Percentiles rank a stretch among this genome's conserved stretches.
These are phyloP conservation scores for Philereme transversata DNA, from an alignment of 2,888 invertebrate genomes.

Conservation along the genomic window DNA sequence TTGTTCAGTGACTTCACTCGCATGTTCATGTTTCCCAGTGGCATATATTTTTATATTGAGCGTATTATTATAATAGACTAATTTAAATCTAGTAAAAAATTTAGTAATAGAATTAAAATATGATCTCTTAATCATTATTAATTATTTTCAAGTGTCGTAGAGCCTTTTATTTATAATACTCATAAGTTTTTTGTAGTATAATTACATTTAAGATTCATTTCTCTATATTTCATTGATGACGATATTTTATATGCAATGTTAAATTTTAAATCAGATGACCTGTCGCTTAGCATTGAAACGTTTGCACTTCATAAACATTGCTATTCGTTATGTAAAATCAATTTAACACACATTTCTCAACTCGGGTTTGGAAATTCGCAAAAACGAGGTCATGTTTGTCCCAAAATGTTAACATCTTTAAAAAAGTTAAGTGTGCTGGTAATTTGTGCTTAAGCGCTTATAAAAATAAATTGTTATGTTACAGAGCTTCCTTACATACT, in stretches of 20 bases:
- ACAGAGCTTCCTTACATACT: slow-evolving; percentile 15
- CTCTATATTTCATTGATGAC: slow-evolving; percentile 60
- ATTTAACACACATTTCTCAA: slow-evolving; percentile 28
- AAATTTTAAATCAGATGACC: slow-evolving; percentile 36
- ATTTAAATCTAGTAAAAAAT: slow-evolving; percentile 76
- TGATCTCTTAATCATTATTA: slow-evolving; percentile 85
- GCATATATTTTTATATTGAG: slow-evolving; percentile 73
- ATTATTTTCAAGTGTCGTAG: slow-evolving; percentile 77
- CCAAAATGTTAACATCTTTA: slow-evolving; percentile 24
- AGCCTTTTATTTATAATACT: slow-evolving; percentile 82
- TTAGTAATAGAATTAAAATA: slow-evolving; percentile 80
- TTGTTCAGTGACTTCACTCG: slow-evolving; percentile 58
- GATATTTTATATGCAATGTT: slow-evolving; percentile 42
- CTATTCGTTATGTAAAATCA: slow-evolving; percentile 33
- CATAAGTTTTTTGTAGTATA: slow-evolving; percentile 75
- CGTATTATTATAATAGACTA: slow-evolving; percentile 74
- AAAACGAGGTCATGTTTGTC: slow-evolving; percentile 36
- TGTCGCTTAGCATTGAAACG: slow-evolving; percentile 36
- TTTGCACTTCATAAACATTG: slow-evolving; percentile 34
- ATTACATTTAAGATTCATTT: slow-evolving; percentile 52
- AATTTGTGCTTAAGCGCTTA: slow-evolving; percentile 11
- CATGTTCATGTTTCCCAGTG: slow-evolving; percentile 65
- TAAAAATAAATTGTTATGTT: slow-evolving; percentile 16
- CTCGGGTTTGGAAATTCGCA: slow-evolving; percentile 24
- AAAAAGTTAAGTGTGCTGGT: slow-evolving; percentile 20